These are phyloP conservation scores for Chionis minor DNA, from an alignment of 2,113 vertebrate genomes.

Conservation along the genomic window DNA sequence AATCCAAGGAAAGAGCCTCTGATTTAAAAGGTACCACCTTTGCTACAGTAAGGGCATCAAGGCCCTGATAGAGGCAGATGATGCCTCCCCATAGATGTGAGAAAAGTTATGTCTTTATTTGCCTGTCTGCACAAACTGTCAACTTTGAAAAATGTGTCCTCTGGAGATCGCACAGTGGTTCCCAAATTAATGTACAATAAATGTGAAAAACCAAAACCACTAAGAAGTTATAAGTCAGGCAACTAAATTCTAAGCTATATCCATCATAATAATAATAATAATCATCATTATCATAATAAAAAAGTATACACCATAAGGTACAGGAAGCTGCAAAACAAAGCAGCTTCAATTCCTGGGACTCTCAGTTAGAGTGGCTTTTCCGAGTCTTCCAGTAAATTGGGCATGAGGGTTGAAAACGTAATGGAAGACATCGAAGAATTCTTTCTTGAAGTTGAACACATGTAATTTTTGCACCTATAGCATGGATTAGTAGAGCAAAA, in stretches of 20 bases:
- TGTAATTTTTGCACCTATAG: not conserved
- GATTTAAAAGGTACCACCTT: not conserved
- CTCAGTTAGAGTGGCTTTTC: conserved; percentile 69
- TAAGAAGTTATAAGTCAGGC: conserved; percentile 76
- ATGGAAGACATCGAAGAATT: conserved; percentile 54
- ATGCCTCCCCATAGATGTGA: not conserved
- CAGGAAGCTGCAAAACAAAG: conserved; percentile 77
- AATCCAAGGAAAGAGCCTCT: not conserved
- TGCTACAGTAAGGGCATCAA: not conserved
- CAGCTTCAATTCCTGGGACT: conserved; percentile 71
- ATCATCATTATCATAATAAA: conserved; percentile 51
- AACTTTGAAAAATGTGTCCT: conserved; percentile 17
- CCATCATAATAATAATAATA: conserved; percentile 62
- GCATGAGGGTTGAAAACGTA: conserved; percentile 9
- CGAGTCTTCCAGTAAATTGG: not conserved
- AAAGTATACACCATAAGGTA: conserved; percentile 76
- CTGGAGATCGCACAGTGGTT: conserved; percentile 41
- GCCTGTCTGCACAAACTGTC: not conserved
- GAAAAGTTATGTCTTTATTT: not conserved
- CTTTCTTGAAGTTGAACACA: conserved; percentile 24
- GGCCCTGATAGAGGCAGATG: not conserved
- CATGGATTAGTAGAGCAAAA: conserved; percentile 56
- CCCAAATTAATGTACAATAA: conserved; percentile 10
- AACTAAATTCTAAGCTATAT: conserved; percentile 74
- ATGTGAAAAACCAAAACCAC: conserved; percentile 58